Percentiles rank a stretch among this genome's conserved stretches.
Conservation (phyloP, 1,140 invertebrate species). For the Trichomalopsis sarcophagae region DNA sequence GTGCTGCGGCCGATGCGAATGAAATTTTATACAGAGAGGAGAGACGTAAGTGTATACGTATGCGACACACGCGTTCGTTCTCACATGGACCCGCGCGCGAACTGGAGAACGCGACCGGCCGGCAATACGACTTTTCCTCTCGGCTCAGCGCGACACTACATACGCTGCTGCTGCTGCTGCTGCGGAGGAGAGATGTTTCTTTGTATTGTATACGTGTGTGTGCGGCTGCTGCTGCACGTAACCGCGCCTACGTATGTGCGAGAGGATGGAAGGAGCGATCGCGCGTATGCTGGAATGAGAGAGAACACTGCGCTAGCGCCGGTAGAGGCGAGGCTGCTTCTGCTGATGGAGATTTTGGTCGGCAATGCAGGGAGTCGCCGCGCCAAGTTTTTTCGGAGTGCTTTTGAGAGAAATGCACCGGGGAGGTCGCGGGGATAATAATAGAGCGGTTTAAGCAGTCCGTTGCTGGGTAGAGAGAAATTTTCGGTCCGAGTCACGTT, state of each 20-base stretch:
- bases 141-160: background rate
- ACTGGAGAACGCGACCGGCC: conserved; percentile 40
- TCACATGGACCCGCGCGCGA: conserved; percentile 36
- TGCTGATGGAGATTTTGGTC: background rate
- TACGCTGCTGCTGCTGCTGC: background rate
- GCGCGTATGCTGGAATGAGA: background rate
- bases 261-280: background rate
- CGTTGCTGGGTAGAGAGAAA: no score
- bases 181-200: background rate
- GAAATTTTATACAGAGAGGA: background rate
- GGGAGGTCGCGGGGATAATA: no score
- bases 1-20: background rate
- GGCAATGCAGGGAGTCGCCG: background rate
- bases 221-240: background rate
- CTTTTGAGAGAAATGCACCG: no score
- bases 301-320: conserved; percentile 4
- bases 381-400: no score
- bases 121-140: conserved; percentile 24
- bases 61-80: background rate
- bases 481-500: no score
- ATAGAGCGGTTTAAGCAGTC: no score
- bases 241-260: background rate
- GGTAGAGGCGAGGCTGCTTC: background rate
- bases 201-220: background rate
- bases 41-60: background rate